phyloP scores from a whole-genome alignment of 2,888 invertebrate genomes.

The Caenorhabditis afra region DNA sequence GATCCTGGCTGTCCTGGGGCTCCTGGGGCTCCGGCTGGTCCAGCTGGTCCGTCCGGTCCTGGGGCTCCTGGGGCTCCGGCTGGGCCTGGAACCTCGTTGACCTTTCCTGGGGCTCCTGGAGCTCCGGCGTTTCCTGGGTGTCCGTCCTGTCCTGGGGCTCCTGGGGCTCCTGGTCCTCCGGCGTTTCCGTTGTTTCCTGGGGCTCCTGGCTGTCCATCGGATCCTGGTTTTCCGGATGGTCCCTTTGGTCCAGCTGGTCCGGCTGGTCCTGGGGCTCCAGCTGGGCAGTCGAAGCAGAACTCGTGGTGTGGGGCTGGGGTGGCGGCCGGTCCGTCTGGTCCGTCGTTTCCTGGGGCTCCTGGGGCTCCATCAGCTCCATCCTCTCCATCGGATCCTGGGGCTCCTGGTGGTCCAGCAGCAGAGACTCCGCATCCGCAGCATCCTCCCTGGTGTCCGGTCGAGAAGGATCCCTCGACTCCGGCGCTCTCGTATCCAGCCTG shows the following conservation, averaged over 20 bases:
- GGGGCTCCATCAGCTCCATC: slow-evolving; percentile 71
- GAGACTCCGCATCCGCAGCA: slow-evolving; percentile 73
- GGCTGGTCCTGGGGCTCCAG: slow-evolving; percentile 72
- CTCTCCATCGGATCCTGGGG: slow-evolving; percentile 67
- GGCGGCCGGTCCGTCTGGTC: slow-evolving; percentile 74
- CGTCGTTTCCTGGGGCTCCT: slow-evolving; percentile 72
- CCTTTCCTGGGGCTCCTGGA: slow-evolving; percentile 72
- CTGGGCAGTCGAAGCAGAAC: slow-evolving; percentile 73
- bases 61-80: slow-evolving; percentile 70
- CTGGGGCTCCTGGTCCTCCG: slow-evolving; percentile 73
- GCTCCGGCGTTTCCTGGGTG: slow-evolving; percentile 71
- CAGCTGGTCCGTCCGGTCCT: slow-evolving; percentile 69
- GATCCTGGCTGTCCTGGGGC: slow-evolving; percentile 68
- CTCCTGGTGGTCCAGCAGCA: slow-evolving; percentile 68
- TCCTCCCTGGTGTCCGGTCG: slow-evolving; percentile 56
- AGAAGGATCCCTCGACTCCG: slow-evolving; percentile 60
- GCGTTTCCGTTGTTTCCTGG: slow-evolving; percentile 67
- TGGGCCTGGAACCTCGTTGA: slow-evolving; percentile 67
- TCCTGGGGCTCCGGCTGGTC: slow-evolving; percentile 72
- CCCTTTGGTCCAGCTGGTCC: slow-evolving; percentile 73
- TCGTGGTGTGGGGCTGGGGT: slow-evolving; percentile 70
- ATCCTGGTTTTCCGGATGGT: slow-evolving; percentile 72
- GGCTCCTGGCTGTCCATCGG: slow-evolving; percentile 67
- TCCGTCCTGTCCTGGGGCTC: slow-evolving; percentile 70
- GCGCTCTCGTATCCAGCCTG: slow-evolving; percentile 69